These are phyloP conservation scores for Crotalus horridus DNA, from an alignment of 2,113 vertebrate species.

Conservation along the genomic window DNA sequence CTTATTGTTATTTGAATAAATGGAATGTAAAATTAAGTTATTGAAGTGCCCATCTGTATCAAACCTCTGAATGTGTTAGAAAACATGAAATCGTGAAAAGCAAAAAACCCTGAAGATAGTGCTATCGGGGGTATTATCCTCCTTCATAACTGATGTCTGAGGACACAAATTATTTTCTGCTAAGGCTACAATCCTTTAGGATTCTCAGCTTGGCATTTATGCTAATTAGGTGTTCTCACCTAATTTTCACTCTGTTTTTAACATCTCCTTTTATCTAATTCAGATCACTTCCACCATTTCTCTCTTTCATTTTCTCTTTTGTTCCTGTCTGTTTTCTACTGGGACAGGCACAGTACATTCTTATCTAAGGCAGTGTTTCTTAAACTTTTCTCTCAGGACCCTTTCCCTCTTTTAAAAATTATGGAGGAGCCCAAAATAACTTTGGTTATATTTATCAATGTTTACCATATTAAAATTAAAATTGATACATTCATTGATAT, in stretches of 20 bases:
- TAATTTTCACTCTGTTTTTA: neutral
- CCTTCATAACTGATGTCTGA: neutral
- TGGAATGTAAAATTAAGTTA: neutral
- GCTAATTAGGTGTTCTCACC: neutral
- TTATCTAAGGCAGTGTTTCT: neutral
- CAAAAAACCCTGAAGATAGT: neutral
- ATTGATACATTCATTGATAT: neutral
- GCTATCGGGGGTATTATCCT: neutral
- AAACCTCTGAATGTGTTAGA: neutral
- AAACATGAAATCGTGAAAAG: neutral
- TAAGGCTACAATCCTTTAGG: neutral
- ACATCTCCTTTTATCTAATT: neutral
- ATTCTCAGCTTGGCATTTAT: neutral
- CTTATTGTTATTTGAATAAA: neutral
- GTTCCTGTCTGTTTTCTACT: neutral
- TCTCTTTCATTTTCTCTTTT: neutral
- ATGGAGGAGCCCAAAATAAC: neutral
- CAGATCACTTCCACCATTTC: neutral
- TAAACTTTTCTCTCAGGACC: neutral
- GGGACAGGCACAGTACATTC: neutral
- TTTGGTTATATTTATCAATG: neutral
- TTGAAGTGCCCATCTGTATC: neutral
- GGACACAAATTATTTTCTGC: neutral
- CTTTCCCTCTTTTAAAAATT: neutral
- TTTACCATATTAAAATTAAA: neutral